Conservation (phyloP, 2,797 vertebrate genomes). For the Pristis pectinata region DNA sequence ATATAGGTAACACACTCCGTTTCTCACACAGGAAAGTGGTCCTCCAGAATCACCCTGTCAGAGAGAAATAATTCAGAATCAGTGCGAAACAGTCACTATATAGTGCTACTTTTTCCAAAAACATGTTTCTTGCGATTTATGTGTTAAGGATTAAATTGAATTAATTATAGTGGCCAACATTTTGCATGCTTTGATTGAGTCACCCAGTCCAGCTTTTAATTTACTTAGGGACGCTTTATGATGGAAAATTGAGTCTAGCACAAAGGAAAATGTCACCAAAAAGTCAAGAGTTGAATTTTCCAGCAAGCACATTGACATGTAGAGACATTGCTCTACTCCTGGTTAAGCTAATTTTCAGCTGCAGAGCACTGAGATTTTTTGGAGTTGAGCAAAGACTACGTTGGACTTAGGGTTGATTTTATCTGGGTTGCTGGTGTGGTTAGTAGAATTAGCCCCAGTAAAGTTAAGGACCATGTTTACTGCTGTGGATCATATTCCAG, state of each 20-base stretch:
- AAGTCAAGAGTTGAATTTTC: no score
- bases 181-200: neutral
- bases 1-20: neutral
- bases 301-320: no score
- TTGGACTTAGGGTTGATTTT: neutral
- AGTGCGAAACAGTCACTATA: neutral
- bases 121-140: neutral
- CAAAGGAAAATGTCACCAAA: no score
- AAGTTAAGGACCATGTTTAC: neutral
- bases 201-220: no score
- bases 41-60: constrained; percentile 23
- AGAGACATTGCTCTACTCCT: no score
- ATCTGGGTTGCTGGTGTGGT: neutral
- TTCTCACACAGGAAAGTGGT: constrained; percentile 2
- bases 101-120: neutral
- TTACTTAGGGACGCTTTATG: no score
- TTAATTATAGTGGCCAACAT: neutral
- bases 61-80: neutral
- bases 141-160: neutral
- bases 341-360: no score
- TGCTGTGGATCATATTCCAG: neutral
- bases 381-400: neutral
- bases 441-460: neutral
- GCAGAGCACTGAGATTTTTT: no score
- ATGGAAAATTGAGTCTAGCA: no score